Percentiles rank a stretch among this genome's conserved stretches.
Conservation (phyloP, 2,113 vertebrate genomes). For the Caranx melampygus region DNA sequence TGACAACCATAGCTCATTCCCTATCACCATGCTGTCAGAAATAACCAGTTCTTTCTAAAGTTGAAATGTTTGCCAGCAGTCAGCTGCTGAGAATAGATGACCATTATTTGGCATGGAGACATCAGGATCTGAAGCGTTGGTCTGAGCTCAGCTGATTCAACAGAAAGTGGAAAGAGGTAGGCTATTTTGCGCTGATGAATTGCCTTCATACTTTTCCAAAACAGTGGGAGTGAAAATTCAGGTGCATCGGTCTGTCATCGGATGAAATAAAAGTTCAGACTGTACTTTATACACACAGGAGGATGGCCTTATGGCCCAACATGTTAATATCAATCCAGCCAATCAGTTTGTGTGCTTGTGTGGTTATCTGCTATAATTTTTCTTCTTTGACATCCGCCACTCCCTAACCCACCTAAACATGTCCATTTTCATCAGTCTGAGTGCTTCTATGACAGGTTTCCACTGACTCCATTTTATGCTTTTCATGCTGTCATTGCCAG, state of each 20-base stretch:
- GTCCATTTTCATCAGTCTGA: conserved; percentile 58
- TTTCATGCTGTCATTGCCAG: conserved; percentile 41
- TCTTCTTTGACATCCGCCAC: conserved; percentile 49
- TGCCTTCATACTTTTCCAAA: conserved; percentile 26
- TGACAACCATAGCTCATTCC: conserved; percentile 56
- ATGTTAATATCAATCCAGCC: conserved; percentile 21
- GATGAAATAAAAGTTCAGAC: conserved; percentile 30
- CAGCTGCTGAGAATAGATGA: conserved; percentile 20
- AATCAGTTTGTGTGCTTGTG: conserved; percentile 17
- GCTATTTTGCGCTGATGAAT: conserved; percentile 54
- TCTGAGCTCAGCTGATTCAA: conserved; percentile 46
- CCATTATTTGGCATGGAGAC: conserved; percentile 50
- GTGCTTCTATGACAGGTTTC: conserved; percentile 44
- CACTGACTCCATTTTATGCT: conserved; percentile 45
- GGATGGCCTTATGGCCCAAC: conserved; percentile 18
- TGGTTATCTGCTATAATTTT: conserved; percentile 28
- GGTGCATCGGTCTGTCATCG: conserved; percentile 46
- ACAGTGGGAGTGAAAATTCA: conserved; percentile 36
- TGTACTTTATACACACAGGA: conserved; percentile 3
- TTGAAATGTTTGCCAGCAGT: conserved; percentile 53
- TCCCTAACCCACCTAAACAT: conserved; percentile 43
- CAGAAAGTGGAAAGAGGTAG: conserved; percentile 33
- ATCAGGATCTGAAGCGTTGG: conserved; percentile 28
- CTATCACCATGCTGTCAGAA: conserved; percentile 32
- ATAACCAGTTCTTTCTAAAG: conserved; percentile 42